A percentile compares a stretch with the other conserved stretches of the same genome.
Evolutionary conservation across 2,113 vertebrate species (phyloP).

Genomic region (Marmota monax): DNA sequence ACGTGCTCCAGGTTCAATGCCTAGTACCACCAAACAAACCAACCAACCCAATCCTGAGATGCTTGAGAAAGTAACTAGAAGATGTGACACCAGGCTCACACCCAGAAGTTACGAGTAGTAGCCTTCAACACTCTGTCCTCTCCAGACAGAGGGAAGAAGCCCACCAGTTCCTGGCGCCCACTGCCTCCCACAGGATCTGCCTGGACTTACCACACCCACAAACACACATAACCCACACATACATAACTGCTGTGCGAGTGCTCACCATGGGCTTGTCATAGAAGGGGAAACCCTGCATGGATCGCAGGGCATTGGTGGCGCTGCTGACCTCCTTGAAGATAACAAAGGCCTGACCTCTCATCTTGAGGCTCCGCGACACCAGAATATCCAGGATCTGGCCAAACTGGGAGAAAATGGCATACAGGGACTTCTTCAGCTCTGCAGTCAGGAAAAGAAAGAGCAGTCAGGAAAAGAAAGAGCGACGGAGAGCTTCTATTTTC

Average conservation of each 20-base stretch:
- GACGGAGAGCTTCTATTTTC: not conserved
- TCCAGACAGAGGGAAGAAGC: not conserved
- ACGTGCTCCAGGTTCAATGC: no score
- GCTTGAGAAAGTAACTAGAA: not conserved
- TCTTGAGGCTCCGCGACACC: constrained; percentile 92
- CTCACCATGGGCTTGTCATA: constrained; percentile 97
- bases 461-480: not conserved
- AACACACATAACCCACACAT: no score
- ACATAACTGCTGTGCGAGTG: not conserved
- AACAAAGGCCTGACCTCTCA: constrained; percentile 96
- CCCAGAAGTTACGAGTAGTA: not conserved
- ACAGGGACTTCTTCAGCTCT: constrained; percentile 97
- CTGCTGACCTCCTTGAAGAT: constrained; percentile 98
- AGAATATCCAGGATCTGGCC: constrained; percentile 96
- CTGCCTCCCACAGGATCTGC: not conserved
- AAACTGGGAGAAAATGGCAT: constrained; percentile 97
- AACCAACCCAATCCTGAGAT: not conserved
- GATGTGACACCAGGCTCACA: not conserved
- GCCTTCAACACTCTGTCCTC: not conserved
- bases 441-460: not conserved
- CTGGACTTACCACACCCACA: not conserved
- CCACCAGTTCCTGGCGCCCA: not conserved
- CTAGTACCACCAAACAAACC: no score
- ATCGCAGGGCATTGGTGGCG: constrained; percentile 94
- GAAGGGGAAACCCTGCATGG: constrained; percentile 97